Evolutionary conservation across 2,888 invertebrate species (phyloP).

Genomic region (Drosophila cognata): DNA sequence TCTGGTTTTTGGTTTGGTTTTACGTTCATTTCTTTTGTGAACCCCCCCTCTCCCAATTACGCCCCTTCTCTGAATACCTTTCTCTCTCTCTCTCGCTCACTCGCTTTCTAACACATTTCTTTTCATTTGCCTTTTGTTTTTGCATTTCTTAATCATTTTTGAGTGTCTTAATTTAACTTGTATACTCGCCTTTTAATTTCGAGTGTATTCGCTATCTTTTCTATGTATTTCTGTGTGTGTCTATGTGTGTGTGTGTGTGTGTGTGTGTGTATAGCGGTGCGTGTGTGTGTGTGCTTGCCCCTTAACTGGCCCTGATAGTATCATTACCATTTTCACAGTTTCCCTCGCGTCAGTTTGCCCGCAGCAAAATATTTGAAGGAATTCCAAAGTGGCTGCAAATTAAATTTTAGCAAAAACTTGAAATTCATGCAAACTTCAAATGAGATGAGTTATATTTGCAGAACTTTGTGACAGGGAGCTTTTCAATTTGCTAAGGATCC

Average conservation of each 20-base stretch:
- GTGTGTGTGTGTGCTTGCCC: constrained; percentile 10
- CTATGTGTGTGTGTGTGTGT: constrained; percentile 10
- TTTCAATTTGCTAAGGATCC: background rate
- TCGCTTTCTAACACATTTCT: constrained; percentile 23
- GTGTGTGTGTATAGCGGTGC: constrained; percentile 1
- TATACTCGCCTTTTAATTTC: constrained; percentile 65
- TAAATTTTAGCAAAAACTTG: constrained; percentile 30
- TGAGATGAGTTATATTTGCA: background rate
- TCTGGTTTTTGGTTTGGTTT: constrained; percentile 30
- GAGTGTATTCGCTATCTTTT: constrained; percentile 34
- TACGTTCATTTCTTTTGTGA: constrained; percentile 44
- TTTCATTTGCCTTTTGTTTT: constrained; percentile 50
- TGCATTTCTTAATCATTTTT: constrained; percentile 77
- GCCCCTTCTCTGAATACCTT: background rate
- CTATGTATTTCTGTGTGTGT: constrained; percentile 13
- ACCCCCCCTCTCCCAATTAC: background rate
- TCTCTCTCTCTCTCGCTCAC: background rate
- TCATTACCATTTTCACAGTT: constrained; percentile 64
- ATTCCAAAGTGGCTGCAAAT: constrained; percentile 31
- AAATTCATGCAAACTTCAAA: background rate
- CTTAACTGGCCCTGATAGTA: constrained; percentile 66
- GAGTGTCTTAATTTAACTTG: constrained; percentile 76
- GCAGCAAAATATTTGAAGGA: constrained; percentile 12
- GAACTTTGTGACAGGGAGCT: background rate
- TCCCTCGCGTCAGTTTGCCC: constrained; percentile 12